phyloP scores from a whole-genome alignment of 2,888 invertebrate genomes.

The Pimpla rufipes region DNA sequence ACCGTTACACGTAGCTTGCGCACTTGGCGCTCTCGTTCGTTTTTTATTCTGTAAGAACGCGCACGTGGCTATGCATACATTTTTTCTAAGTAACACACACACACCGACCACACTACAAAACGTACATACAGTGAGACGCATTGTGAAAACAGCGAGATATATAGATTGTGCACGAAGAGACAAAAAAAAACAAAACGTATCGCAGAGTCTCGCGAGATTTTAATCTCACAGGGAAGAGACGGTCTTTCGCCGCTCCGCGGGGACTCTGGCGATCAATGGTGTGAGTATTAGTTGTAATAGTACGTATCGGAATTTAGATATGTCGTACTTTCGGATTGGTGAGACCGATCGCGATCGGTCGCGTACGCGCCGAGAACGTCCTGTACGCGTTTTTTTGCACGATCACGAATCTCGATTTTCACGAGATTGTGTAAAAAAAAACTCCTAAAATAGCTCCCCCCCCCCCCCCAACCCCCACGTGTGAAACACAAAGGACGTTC shows the following conservation, averaged over 20 bases:
- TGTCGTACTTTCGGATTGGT: constrained; percentile 41
- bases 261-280: constrained; percentile 28
- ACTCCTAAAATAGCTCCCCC: neutral
- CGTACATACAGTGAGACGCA: constrained; percentile 37
- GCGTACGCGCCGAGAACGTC: constrained; percentile 28
- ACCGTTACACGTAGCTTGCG: constrained; percentile 29
- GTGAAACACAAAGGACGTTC: constrained; percentile 45
- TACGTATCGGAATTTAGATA: constrained; percentile 46
- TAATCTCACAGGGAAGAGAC: neutral
- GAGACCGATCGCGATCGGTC: constrained; percentile 46
- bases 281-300: constrained; percentile 48
- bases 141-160: constrained; percentile 47
- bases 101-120: constrained; percentile 23
- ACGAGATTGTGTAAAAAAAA: constrained; percentile 17
- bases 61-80: constrained; percentile 34
- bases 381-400: constrained; percentile 30
- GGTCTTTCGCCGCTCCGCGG: neutral
- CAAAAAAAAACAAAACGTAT: constrained; percentile 29
- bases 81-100: constrained; percentile 18
- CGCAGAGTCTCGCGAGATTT: neutral
- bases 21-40: constrained; percentile 32
- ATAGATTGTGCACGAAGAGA: constrained; percentile 40
- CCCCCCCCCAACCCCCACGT: neutral
- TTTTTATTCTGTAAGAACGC: constrained; percentile 51
- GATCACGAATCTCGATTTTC: constrained; percentile 25